Evolutionary conservation across 2,888 invertebrate species (phyloP), one percentile per base, ranked within the genome.

Genomic region (Zelleria hepariella): DNA sequence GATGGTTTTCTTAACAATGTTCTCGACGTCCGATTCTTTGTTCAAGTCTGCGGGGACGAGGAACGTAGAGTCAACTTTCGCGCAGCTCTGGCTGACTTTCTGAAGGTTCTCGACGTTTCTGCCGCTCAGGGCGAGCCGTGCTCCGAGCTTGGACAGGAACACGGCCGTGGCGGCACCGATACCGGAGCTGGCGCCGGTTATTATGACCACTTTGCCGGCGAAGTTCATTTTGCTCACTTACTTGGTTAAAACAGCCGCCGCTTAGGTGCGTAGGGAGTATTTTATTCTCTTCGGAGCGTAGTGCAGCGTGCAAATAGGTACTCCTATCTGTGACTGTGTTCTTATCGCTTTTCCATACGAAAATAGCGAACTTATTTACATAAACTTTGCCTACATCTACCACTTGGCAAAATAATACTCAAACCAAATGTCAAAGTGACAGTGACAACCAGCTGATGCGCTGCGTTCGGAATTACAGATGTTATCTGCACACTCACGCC

Each of bases 151-250:
- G 1, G 95, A 93, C 65, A 96, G 91, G 67, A 93, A 92, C 62
- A 94, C 82, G 0, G 96, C 95, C 7, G 96, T 94, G 6, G 94
- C 94, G 51, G 94, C 93, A 4, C 96, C 96, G 64, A 96, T 96
- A 5, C 96, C 96, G 20, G 95, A 95, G 77, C 95, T 95, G 0
- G 95, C 95, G 57, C 96, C 96, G 52, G 94, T 94, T 64, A 94
- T 91, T 58, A 94, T 81, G 10, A 94, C 91, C 5, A 94, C 93
- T 91, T 94, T 94, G 47, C 93, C 94, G 52, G 90, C 82, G 70
- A 94, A 93, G 77, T 89, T 86, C 91, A 89, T 89, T 47, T 63
- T 77, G 18, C 60, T 56, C 59, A 53, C 20, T 42, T 51, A 27
- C 21, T 32, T 18, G 32, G 15, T 15, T n/a, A n/a, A n/a, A n/a